phyloP scores from a whole-genome alignment of 2,888 invertebrate species.

The Scaptomyza reducta region DNA sequence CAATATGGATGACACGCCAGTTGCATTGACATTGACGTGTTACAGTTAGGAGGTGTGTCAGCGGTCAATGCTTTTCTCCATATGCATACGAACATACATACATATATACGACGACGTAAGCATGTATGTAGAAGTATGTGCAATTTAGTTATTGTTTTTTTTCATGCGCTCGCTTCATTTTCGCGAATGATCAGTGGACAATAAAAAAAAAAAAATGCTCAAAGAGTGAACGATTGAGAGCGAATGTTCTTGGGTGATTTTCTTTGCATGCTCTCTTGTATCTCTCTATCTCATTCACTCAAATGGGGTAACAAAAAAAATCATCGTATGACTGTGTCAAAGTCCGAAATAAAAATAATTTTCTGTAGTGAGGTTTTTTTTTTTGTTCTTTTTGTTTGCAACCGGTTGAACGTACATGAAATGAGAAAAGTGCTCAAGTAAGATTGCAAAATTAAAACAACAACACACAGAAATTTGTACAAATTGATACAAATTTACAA shows the following conservation, averaged over 20 bases:
- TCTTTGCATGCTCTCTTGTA: slow-evolving; percentile 15
- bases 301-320: slow-evolving; percentile 65
- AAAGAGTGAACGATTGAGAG: slow-evolving; percentile 20
- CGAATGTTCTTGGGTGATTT: slow-evolving; percentile 27
- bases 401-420: slow-evolving; percentile 40
- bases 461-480: slow-evolving; percentile 9
- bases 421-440: slow-evolving; percentile 52
- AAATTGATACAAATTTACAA: slow-evolving; percentile 18
- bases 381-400: slow-evolving; percentile 39
- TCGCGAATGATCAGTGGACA: slow-evolving; percentile 38
- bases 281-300: slow-evolving; percentile 27
- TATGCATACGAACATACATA: background rate
- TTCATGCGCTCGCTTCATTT: slow-evolving; percentile 14
- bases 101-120: background rate
- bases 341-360: slow-evolving; percentile 77
- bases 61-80: slow-evolving; percentile 12
- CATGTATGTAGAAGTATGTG: background rate
- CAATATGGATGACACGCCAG: slow-evolving; percentile 4
- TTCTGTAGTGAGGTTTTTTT: slow-evolving; percentile 27
- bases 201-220: slow-evolving; percentile 2
- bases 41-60: background rate
- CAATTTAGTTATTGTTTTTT: slow-evolving; percentile 10
- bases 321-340: slow-evolving; percentile 80
- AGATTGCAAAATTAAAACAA: slow-evolving; percentile 52
- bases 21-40: slow-evolving; percentile 39